Evolutionary conservation across 2,888 invertebrate species (phyloP), one percentile per base, ranked within the genome.

Genomic region (Lepidocyrtinus sp.): DNA sequence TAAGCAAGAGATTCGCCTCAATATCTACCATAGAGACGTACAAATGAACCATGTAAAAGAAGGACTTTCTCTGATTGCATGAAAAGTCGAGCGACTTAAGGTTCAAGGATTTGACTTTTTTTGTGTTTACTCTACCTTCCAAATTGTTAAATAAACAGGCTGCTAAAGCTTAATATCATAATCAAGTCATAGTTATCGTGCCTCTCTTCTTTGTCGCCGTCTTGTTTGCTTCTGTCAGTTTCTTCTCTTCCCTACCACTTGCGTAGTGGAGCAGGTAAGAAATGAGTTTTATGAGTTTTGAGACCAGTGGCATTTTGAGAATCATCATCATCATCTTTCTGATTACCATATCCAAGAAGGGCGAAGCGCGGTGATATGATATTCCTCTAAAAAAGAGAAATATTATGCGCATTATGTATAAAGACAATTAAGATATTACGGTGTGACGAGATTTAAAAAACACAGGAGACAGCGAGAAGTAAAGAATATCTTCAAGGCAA

Each of bases 251-350:
- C 5, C 12, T 36, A 36, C 36, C 12, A 36, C 36, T 36, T 36
- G 12, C 36, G 36, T 36, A 7, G 36, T 12, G 36, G 36, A 12
- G 12, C 5, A 73, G 64, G 73, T 22, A 73, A 62, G 27, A 73
- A 24, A 50, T 21, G 64, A 36, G n/a, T n/a, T n/a, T n/a, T n/a
- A 64, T 64, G 64, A 50, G 64, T 65, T 50, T 74, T 22, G 59
- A 74, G 26, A 64, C 63, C 50, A 64, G 45, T 64, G 19, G 50
- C 7, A 59, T 1, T 17, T 24, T 17, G 15, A 21, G 5, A 46
- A 63, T 63, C 50, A 63, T 63, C 46, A 72, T 73, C 74, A 74
- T 74, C 64, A 26, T 62, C 62, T 7, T 72, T 46, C 12, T 24
- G 17, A 64, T 70, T 76, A 76, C 64, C 36, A 71, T 71, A 45